Conservation (phyloP, 1,140 invertebrate genomes). For the Orius insidiosus region DNA sequence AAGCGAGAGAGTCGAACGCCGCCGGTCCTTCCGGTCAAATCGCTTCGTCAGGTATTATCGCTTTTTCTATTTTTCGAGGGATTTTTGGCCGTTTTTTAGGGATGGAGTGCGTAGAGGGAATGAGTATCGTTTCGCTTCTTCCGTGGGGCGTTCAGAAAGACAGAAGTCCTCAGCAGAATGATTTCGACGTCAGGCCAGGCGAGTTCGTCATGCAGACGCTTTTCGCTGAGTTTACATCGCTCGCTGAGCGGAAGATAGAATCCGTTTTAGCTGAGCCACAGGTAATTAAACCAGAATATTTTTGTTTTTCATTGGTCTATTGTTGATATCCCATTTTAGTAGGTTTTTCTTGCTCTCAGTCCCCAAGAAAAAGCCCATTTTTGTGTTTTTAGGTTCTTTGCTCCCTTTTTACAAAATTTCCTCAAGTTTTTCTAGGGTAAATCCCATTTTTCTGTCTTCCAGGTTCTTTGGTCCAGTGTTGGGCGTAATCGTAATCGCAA, state of each 20-base stretch:
- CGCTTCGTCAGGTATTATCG: too few species aligned
- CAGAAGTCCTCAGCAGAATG: constrained; percentile 38
- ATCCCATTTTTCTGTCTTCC: too few species aligned
- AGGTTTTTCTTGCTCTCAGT: background rate
- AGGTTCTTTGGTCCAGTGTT: too few species aligned
- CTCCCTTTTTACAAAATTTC: too few species aligned
- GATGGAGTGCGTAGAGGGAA: constrained; percentile 18
- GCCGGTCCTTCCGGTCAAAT: too few species aligned
- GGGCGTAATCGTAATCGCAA: too few species aligned
- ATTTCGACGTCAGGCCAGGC: constrained; percentile 59
- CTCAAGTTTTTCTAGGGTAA: too few species aligned
- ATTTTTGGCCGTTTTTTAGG: background rate
- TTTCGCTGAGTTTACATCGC: constrained; percentile 83
- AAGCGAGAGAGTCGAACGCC: constrained; percentile 7
- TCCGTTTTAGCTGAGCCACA: constrained; percentile 76
- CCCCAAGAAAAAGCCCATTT: too few species aligned
- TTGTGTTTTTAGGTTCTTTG: too few species aligned
- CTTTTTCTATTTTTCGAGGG: too few species aligned
- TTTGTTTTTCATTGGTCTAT: too few species aligned
- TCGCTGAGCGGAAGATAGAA: constrained; percentile 91
- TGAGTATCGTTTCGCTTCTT: constrained; percentile 30
- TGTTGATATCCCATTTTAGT: too few species aligned
- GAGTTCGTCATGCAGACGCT: constrained; percentile 89
- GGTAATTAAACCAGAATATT: constrained; percentile 30
- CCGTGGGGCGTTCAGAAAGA: constrained; percentile 71